These are phyloP conservation scores for Saturnia japonica DNA, from an alignment of 2,888 invertebrate genomes.

Conservation along the genomic window DNA sequence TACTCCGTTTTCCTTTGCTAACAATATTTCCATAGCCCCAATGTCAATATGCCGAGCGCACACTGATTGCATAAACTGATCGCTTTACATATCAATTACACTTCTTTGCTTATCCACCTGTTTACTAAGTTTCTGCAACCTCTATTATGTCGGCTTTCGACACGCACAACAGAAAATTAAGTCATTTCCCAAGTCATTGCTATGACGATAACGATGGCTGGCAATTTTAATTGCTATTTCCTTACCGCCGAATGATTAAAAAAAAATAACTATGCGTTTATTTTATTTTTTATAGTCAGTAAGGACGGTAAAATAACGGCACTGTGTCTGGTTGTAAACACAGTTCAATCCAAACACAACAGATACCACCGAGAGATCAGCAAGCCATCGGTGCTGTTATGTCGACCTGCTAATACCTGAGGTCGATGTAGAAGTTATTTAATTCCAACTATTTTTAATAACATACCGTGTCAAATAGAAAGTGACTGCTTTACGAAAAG, in stretches of 20 bases:
- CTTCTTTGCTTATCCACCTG: slow-evolving; percentile 16
- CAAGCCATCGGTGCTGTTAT: no score
- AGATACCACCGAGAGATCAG: no score
- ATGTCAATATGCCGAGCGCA: not conserved
- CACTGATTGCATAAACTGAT: not conserved
- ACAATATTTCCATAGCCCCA: not conserved
- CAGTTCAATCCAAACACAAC: no score
- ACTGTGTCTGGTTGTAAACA: no score
- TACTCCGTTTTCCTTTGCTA: not conserved
- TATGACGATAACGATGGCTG: not conserved
- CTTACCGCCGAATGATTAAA: not conserved
- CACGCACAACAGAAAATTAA: slow-evolving; percentile 6
- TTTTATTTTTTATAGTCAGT: not conserved
- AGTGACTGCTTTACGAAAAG: no score
- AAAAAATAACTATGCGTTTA: not conserved
- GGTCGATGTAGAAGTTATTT: no score
- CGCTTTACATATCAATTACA: not conserved
- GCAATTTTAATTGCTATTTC: not conserved
- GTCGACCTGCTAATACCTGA: no score
- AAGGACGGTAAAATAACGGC: no score
- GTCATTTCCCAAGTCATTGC: slow-evolving; percentile 14
- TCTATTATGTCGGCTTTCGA: slow-evolving; percentile 4
- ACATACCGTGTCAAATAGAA: no score
- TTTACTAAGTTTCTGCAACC: not conserved
- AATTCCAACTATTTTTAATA: no score